phyloP scores from a whole-genome alignment of 1,140 invertebrate species.

The Drosophila suzukii region DNA sequence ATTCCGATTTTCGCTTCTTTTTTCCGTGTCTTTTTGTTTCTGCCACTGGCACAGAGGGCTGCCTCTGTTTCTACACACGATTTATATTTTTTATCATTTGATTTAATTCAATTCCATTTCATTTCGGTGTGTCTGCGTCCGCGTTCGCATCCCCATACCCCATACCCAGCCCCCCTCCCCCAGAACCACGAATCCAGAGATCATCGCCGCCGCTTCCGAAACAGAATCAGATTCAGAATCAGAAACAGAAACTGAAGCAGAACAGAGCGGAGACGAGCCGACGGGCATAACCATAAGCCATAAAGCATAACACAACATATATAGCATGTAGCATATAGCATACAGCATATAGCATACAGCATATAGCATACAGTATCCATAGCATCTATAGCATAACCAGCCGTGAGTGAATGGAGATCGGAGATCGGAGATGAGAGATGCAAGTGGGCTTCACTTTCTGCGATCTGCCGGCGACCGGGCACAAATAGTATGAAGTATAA shows the following conservation, averaged over 20 bases:
- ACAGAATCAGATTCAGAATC: slow-evolving; percentile 29
- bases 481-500: slow-evolving; percentile 33
- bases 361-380: not conserved
- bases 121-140: slow-evolving; percentile 63
- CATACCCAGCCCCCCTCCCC: not conserved
- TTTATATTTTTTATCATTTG: slow-evolving; percentile 83
- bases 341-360: slow-evolving; percentile 5
- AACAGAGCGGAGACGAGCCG: not conserved
- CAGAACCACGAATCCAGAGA: slow-evolving; percentile 10
- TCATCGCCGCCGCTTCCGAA: slow-evolving; percentile 68
- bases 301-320: slow-evolving; percentile 46
- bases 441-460: slow-evolving; percentile 10
- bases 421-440: not conserved
- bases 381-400: slow-evolving; percentile 1
- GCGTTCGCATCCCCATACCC: slow-evolving; percentile 34
- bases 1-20: slow-evolving; percentile 39
- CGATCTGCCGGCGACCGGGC: slow-evolving; percentile 3
- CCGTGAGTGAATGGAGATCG: slow-evolving; percentile 14
- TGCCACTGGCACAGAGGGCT: slow-evolving; percentile 64
- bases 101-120: slow-evolving; percentile 81
- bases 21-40: slow-evolving; percentile 38
- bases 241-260: slow-evolving; percentile 7
- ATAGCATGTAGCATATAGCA: not conserved
- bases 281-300: slow-evolving; percentile 59
- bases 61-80: slow-evolving; percentile 79